phyloP scores from a whole-genome alignment of 2,113 vertebrate species.

The Picathartes gymnocephalus region DNA sequence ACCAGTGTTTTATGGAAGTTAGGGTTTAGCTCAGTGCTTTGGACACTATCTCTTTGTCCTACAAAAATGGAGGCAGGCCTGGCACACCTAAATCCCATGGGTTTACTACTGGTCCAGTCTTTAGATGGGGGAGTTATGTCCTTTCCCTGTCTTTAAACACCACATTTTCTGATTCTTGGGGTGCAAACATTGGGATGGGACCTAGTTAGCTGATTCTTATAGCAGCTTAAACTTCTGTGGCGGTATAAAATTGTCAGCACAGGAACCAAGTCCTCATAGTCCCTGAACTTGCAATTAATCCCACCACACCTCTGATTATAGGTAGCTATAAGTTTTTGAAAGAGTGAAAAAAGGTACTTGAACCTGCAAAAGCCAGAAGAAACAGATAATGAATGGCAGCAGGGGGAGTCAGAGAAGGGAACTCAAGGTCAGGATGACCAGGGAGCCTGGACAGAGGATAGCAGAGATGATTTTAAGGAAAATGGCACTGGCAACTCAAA shows the following conservation, averaged over 20 bases:
- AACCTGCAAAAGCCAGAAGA: not conserved
- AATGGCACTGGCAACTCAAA: not conserved
- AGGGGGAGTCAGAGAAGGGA: not conserved
- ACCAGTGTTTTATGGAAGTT: not conserved
- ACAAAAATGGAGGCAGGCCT: not conserved
- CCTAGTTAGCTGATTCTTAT: not conserved
- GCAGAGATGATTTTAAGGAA: not conserved
- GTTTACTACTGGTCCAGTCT: not conserved
- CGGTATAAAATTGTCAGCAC: not conserved
- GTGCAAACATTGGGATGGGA: not conserved
- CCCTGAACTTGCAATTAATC: not conserved
- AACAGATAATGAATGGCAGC: not conserved
- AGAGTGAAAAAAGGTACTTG: not conserved
- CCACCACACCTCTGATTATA: not conserved
- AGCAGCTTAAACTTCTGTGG: not conserved
- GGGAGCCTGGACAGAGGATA: accelerated
- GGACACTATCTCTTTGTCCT: not conserved
- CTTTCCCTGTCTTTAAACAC: not conserved
- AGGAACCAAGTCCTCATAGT: not conserved
- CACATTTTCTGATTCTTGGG: not conserved
- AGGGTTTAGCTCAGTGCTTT: not conserved
- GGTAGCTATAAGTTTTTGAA: not conserved
- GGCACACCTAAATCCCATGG: not conserved
- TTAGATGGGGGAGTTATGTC: accelerated
- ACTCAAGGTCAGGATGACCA: not conserved